Conservation (phyloP, 2,888 invertebrate genomes). For the Orchesellides sinensis region DNA sequence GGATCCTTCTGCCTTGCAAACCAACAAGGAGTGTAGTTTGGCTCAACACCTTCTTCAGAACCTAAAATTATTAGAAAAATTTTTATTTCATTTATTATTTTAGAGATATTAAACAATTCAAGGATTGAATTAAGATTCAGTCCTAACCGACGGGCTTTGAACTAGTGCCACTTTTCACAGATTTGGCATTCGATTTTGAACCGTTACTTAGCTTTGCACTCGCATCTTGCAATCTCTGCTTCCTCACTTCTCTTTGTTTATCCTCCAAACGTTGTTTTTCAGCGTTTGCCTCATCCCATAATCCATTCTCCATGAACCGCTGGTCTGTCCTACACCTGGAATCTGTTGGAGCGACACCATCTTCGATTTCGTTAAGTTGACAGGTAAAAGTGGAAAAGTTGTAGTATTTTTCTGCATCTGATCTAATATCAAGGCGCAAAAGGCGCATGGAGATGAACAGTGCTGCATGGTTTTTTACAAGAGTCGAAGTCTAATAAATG, state of each 20-base stretch:
- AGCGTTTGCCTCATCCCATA: conserved; percentile 93
- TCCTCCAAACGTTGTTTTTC: conserved; percentile 94
- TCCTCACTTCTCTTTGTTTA: conserved; percentile 91
- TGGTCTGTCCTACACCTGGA: conserved; percentile 96
- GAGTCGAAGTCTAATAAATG: background rate
- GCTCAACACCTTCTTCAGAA: conserved; percentile 57
- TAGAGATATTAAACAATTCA: background rate
- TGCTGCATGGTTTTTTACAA: background rate
- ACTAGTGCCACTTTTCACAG: background rate
- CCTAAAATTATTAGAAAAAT: background rate
- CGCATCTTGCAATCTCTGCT: conserved; percentile 77
- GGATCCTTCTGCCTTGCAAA: conserved; percentile 88
- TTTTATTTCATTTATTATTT: no score
- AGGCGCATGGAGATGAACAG: background rate
- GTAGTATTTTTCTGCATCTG: conserved; percentile 87
- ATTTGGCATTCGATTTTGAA: background rate
- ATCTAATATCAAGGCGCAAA: conserved; percentile 77
- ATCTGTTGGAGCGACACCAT: conserved; percentile 96
- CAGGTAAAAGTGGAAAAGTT: conserved; percentile 96
- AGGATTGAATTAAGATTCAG: conserved; percentile 6
- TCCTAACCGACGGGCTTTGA: no score
- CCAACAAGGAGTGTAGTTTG: conserved; percentile 84
- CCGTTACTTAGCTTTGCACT: conserved; percentile 14
- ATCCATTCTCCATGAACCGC: conserved; percentile 96
- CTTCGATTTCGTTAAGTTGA: conserved; percentile 96